Evolutionary conservation across 1,140 invertebrate genomes (phyloP).

Genomic region (Hycleus phaleratus): DNA sequence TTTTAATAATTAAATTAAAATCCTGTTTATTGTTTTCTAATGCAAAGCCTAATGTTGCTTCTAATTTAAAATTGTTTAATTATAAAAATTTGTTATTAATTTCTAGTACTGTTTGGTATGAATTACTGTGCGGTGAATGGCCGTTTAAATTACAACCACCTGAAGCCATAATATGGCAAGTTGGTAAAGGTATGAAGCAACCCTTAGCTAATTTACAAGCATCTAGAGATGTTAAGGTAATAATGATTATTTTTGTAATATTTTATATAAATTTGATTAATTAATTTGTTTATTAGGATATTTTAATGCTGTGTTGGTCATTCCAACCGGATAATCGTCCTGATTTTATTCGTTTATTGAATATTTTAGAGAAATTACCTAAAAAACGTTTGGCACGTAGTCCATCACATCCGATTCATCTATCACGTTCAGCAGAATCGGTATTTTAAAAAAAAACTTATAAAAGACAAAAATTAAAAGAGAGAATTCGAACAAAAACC

Average conservation of each 20-base stretch:
- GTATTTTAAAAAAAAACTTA: constrained; percentile 59
- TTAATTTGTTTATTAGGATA: constrained; percentile 57
- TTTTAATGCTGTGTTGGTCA: constrained; percentile 95
- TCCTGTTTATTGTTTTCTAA: background rate
- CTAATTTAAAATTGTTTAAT: background rate
- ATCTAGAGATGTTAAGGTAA: constrained; percentile 92
- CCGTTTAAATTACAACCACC: constrained; percentile 89
- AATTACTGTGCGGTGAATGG: constrained; percentile 92
- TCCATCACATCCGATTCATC: constrained; percentile 93
- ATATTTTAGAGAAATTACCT: constrained; percentile 81
- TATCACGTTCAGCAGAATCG: constrained; percentile 86
- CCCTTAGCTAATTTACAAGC: constrained; percentile 89
- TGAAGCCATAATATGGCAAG: constrained; percentile 96
- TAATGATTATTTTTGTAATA: constrained; percentile 4
- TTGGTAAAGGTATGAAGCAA: constrained; percentile 94
- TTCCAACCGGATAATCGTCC: constrained; percentile 76
- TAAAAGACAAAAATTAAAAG: background rate
- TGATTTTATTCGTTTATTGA: constrained; percentile 79
- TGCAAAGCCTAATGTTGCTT: background rate
- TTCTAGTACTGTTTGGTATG: constrained; percentile 96
- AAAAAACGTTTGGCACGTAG: constrained; percentile 91
- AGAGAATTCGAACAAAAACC: background rate
- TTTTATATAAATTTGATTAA: constrained; percentile 31
- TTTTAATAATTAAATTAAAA: no score
- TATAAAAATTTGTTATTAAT: constrained; percentile 21